Evolutionary conservation across 2,888 invertebrate genomes (phyloP).

Genomic region (Chrysolina haemoptera): DNA sequence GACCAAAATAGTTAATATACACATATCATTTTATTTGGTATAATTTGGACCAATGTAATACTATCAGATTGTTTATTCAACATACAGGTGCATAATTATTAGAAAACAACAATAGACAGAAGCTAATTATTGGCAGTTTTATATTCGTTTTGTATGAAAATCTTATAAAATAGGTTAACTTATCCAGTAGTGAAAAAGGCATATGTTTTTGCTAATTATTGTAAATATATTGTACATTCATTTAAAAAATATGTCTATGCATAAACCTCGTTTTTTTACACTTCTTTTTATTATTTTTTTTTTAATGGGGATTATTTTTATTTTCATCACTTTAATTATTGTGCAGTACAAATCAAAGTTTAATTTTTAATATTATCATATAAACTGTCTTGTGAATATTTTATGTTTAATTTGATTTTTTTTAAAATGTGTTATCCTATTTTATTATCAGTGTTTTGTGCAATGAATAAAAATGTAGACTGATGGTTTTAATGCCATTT

Average conservation of each 20-base stretch:
- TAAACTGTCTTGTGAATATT: conserved; percentile 64
- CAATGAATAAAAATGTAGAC: conserved; percentile 69
- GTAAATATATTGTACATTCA: conserved; percentile 69
- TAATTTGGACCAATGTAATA: conserved; percentile 49
- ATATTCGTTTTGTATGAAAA: conserved; percentile 60
- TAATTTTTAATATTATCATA: conserved; percentile 65
- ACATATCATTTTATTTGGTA: conserved; percentile 50
- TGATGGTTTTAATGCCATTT: conserved; percentile 63
- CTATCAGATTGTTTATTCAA: background rate
- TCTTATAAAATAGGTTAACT: conserved; percentile 59
- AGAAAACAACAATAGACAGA: conserved; percentile 11
- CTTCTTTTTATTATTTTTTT: conserved; percentile 57
- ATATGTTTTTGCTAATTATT: conserved; percentile 67
- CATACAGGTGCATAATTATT: background rate
- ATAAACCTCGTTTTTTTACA: conserved; percentile 58
- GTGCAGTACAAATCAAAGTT: conserved; percentile 66
- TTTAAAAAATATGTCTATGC: conserved; percentile 67
- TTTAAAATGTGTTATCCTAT: conserved; percentile 63
- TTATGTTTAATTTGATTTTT: conserved; percentile 60
- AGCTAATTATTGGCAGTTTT: conserved; percentile 67
- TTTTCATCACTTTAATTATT: conserved; percentile 56
- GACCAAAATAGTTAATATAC: conserved; percentile 31
- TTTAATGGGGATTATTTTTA: conserved; percentile 59
- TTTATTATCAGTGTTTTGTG: conserved; percentile 69
- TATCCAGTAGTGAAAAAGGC: conserved; percentile 61